Evolutionary conservation across 2,113 vertebrate species (phyloP), one percentile per base, ranked within the genome.

Genomic region (Hypomesus transpacificus): DNA sequence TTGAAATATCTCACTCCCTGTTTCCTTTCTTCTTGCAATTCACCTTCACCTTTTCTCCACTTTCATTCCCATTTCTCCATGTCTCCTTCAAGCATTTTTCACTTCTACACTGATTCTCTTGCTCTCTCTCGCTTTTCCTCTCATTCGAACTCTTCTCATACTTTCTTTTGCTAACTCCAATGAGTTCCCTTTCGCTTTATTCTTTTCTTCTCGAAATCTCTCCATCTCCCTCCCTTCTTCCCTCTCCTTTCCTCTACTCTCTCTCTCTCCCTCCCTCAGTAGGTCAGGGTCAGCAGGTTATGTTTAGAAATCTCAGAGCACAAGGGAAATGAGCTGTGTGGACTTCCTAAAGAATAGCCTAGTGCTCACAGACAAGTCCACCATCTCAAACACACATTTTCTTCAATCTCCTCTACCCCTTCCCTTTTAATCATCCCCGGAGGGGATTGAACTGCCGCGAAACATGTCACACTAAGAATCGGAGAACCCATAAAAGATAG

Each of bases 281-380:
- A 53, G 75, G 77, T 78, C 73, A 70, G 68, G 73, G 85, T 81
- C 57, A 77, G 72, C 77, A 77, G 75, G 54, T 75, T 80, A 76
- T 76, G 70, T 74, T 71, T 74, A 68, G 63, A 71, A 60, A 71
- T 70, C 62, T 50, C 17, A 26, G 24, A 70, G 63, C 74, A 71
- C 58, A 62, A 13, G 58, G 26, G 56, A 66, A 75, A 68, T 75
- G 24, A 52, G 39, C 50, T 74, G 31, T 66, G 56, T 68, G 51
- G 61, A 63, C 63, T 74, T 54, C 46, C 5, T 22, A 62, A 63
- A 68, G 70, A 46, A 81, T 73, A 74, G 66, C 58, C 69, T 68
- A 54, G 61, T 65, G 73, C 68, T 65, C 69, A 2, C 11, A 71
- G 54, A 69, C 69, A 52, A 65, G 66, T 73, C 68, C 51, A 28